Evolutionary conservation across 2,888 invertebrate species (phyloP).

Genomic region (Coremacera marginata): DNA sequence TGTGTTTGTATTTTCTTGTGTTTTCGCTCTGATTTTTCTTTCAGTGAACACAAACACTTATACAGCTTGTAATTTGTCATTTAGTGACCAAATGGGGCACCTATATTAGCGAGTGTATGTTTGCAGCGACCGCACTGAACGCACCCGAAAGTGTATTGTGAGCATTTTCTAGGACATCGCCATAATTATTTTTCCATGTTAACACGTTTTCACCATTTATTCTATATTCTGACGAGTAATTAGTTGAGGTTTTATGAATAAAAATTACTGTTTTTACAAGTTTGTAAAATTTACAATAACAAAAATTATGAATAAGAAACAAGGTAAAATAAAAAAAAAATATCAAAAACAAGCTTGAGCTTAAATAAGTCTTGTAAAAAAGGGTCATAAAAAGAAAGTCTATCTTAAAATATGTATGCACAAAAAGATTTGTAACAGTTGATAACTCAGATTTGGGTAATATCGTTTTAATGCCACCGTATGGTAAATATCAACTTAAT

Average conservation of each 20-base stretch:
- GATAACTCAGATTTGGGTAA: too few relatives aligned
- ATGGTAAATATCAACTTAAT: too few relatives aligned
- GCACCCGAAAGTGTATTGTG: conserved; percentile 4
- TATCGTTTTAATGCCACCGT: too few relatives aligned
- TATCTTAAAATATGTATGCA: too few relatives aligned
- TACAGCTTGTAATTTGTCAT: background rate
- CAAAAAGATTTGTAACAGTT: too few relatives aligned
- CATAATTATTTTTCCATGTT: conserved; percentile 52
- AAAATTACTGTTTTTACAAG: conserved; percentile 18
- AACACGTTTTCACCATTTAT: conserved; percentile 53
- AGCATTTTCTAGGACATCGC: conserved; percentile 45
- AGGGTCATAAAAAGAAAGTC: background rate
- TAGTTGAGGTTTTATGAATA: conserved; percentile 20
- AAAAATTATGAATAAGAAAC: background rate
- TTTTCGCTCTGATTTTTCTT: too few relatives aligned
- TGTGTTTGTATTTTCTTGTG: too few relatives aligned
- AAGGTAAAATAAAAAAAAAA: background rate
- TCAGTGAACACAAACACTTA: background rate
- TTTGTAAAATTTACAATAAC: background rate
- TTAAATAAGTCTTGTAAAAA: background rate
- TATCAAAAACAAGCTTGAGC: background rate
- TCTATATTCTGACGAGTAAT: conserved; percentile 23
- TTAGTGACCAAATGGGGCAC: background rate
- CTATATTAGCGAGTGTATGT: background rate
- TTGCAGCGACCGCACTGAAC: background rate